A percentile compares a stretch with the other conserved stretches of the same genome.
Evolutionary conservation across 2,797 vertebrate genomes (phyloP).

Genomic region (Arctocebus calabarensis): DNA sequence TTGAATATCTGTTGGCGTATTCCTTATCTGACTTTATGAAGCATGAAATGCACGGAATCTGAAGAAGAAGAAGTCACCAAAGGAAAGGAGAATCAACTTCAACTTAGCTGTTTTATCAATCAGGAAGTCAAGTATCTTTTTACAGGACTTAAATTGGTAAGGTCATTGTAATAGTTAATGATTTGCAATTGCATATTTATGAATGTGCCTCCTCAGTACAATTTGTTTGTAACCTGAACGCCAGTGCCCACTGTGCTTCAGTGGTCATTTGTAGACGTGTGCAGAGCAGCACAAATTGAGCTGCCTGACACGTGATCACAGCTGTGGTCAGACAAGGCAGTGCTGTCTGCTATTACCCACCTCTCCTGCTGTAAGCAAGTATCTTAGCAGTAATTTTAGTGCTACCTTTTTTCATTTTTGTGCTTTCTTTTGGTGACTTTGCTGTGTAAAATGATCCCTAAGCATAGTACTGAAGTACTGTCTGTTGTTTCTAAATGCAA

Average conservation of each 20-base stretch:
- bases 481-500: neutral
- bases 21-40: slow-evolving; percentile 90
- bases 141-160: slow-evolving; percentile 97
- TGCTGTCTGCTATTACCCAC: neutral
- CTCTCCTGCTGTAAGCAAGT: neutral
- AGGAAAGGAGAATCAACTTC: slow-evolving; percentile 97
- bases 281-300: neutral
- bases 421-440: neutral
- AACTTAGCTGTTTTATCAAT: slow-evolving; percentile 99
- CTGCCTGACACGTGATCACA: neutral
- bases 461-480: neutral
- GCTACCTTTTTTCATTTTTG: neutral
- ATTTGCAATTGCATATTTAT: neutral
- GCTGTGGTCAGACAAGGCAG: neutral
- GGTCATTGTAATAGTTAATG: slow-evolving; percentile 58
- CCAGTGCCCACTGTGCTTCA: neutral
- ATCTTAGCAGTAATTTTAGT: neutral
- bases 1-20: slow-evolving; percentile 57
- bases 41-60: slow-evolving; percentile 99
- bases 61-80: slow-evolving; percentile 97
- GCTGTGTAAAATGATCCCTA: slow-evolving; percentile 13
- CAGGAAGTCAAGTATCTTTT: slow-evolving; percentile 99
- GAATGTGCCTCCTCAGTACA: neutral
- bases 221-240: neutral
- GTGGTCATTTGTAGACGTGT: neutral